A percentile compares a stretch with the other conserved stretches of the same genome.
Conservation (phyloP, 2,888 invertebrate genomes). For the Ditula angustiorana region DNA sequence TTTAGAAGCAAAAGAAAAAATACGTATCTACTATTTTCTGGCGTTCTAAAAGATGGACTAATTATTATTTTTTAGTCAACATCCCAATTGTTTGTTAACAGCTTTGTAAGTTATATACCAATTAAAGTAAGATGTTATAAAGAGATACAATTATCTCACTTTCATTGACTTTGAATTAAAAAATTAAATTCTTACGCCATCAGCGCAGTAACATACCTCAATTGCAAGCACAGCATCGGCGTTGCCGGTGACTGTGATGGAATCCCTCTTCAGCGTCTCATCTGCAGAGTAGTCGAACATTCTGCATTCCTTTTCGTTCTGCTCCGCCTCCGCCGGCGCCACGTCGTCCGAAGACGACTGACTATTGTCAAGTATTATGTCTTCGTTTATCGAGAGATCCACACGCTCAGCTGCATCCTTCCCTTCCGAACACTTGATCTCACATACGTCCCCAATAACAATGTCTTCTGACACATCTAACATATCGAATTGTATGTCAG, state of each 20-base stretch:
- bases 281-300: slow-evolving; percentile 75
- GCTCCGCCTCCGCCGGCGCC: slow-evolving; percentile 42
- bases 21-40: too few species aligned
- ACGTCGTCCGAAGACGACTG: slow-evolving; percentile 64
- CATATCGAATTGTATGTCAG: slow-evolving; percentile 75
- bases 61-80: too few species aligned
- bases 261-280: slow-evolving; percentile 68
- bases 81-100: too few species aligned
- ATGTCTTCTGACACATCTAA: slow-evolving; percentile 80
- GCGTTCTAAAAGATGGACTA: too few species aligned
- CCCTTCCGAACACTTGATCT: slow-evolving; percentile 60
- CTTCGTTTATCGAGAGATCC: slow-evolving; percentile 59
- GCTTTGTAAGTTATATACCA: too few species aligned
- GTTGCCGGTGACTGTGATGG: slow-evolving; percentile 69
- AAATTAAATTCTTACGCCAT: too few species aligned
- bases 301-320: slow-evolving; percentile 63
- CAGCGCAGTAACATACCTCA: slow-evolving; percentile 75
- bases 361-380: slow-evolving; percentile 76
- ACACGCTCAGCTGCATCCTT: slow-evolving; percentile 55
- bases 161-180: too few species aligned
- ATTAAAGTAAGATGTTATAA: too few species aligned
- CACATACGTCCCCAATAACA: slow-evolving; percentile 70
- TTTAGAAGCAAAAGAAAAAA: too few species aligned
- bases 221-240: slow-evolving; percentile 78
- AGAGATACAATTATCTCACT: too few species aligned